These are phyloP conservation scores for Blomia tropicalis DNA, from an alignment of 2,888 invertebrate species.

Conservation along the genomic window DNA sequence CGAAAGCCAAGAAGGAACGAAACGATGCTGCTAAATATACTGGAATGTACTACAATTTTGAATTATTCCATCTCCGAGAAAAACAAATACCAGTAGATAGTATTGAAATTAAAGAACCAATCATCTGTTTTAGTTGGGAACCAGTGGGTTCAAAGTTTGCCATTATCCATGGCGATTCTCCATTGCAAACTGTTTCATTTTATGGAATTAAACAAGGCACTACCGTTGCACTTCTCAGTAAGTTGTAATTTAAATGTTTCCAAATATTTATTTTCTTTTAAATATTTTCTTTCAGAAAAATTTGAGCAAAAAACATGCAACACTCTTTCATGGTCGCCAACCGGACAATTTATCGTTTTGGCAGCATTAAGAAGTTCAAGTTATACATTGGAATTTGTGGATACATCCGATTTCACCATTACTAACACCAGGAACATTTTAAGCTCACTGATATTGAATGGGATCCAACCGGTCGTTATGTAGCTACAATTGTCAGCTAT, in stretches of 20 bases:
- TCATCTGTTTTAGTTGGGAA: constrained; percentile 86
- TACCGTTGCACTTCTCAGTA: constrained; percentile 68
- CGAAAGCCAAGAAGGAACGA: constrained; percentile 63
- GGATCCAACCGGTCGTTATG: constrained; percentile 97
- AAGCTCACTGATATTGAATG: constrained; percentile 86
- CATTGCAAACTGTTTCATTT: constrained; percentile 72
- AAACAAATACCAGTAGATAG: constrained; percentile 95
- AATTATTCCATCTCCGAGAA: constrained; percentile 95
- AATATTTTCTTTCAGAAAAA: constrained; percentile 27
- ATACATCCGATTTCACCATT: constrained; percentile 84
- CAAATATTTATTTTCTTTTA: constrained; percentile 2
- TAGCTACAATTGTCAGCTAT: constrained; percentile 81
- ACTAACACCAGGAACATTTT: constrained; percentile 89
- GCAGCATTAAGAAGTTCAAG: constrained; percentile 62
- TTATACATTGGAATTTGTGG: constrained; percentile 80
- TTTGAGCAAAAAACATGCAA: constrained; percentile 57
- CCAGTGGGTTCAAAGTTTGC: constrained; percentile 89
- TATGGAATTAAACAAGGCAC: constrained; percentile 80
- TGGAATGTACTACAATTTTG: constrained; percentile 92
- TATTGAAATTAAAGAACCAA: constrained; percentile 66
- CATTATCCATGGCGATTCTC: constrained; percentile 81
- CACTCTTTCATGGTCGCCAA: constrained; percentile 79
- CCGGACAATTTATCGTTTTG: constrained; percentile 82
- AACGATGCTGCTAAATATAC: constrained; percentile 84
- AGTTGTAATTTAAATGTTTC: constrained; percentile 37